Conservation (phyloP, 2,797 vertebrate species). For the Sphenopsis melanotis region DNA sequence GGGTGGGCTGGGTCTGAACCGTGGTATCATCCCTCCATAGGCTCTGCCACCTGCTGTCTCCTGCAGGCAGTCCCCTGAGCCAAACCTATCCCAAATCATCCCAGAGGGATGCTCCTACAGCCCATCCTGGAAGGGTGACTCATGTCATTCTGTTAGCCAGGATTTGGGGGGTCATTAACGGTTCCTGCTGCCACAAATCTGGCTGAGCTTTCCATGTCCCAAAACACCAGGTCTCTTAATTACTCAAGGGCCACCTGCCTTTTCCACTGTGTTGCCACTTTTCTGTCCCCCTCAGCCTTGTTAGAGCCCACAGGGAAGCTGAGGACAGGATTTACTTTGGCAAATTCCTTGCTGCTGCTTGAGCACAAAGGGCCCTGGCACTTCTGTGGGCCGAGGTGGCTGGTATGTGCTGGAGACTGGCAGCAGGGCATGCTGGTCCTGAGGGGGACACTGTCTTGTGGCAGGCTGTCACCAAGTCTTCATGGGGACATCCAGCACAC, state of each 20-base stretch:
- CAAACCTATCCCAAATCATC: background rate
- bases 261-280: no score
- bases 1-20: background rate
- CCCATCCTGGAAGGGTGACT: accelerated
- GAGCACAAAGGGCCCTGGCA: accelerated
- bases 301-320: background rate
- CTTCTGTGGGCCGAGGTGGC: background rate
- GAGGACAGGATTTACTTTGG: background rate
- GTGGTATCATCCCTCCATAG: accelerated
- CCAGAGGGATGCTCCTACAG: accelerated
- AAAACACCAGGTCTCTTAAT: background rate
- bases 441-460: background rate
- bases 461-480: background rate
- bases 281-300: background rate
- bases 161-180: background rate
- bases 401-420: background rate
- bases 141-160: background rate
- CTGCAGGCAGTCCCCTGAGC: background rate
- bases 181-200: background rate
- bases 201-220: background rate
- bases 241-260: background rate
- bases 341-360: background rate
- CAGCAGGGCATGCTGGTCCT: accelerated
- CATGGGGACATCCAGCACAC: accelerated
- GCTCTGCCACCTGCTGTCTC: background rate